A percentile compares a stretch with the other conserved stretches of the same genome.
Evolutionary conservation across 2,797 vertebrate genomes (phyloP).

Genomic region (Gadopsis bispinosus): DNA sequence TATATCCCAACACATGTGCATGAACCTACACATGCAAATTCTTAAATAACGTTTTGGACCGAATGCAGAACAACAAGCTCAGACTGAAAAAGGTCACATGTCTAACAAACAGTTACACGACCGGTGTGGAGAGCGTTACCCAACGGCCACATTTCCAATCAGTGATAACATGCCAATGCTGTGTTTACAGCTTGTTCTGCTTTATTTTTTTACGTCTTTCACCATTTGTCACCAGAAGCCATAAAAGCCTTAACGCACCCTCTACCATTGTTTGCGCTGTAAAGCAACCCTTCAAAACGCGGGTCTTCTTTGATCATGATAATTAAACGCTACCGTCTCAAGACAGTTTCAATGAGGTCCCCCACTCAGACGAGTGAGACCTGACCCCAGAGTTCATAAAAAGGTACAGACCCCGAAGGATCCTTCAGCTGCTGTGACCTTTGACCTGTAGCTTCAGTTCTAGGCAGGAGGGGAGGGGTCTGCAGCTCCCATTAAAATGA

Average conservation of each 20-base stretch:
- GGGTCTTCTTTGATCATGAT: neutral
- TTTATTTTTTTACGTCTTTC: conserved; percentile 1
- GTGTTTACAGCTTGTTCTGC: neutral
- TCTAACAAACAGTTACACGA: neutral
- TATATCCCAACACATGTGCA: neutral
- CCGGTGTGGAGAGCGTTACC: too few relatives aligned
- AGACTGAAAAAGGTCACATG: conserved; percentile 17
- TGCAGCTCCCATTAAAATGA: conserved; percentile 40
- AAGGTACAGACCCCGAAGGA: neutral
- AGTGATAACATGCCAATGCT: neutral
- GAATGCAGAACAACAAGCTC: neutral
- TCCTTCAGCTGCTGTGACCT: conserved; percentile 47
- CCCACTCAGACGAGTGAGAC: conserved; percentile 3
- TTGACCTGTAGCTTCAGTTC: conserved; percentile 21
- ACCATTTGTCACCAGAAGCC: neutral
- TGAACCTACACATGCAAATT: neutral
- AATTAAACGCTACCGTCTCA: neutral
- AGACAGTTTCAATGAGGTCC: conserved; percentile 39
- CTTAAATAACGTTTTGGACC: neutral
- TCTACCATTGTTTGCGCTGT: neutral
- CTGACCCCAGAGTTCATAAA: conserved; percentile 45
- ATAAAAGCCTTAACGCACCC: neutral
- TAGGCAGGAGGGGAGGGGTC: neutral
- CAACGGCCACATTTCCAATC: neutral
- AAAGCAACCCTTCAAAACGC: neutral